Base-by-base conservation (phyloP, 2,113 vertebrate genomes). In the Microcebus jonahi region DNA sequence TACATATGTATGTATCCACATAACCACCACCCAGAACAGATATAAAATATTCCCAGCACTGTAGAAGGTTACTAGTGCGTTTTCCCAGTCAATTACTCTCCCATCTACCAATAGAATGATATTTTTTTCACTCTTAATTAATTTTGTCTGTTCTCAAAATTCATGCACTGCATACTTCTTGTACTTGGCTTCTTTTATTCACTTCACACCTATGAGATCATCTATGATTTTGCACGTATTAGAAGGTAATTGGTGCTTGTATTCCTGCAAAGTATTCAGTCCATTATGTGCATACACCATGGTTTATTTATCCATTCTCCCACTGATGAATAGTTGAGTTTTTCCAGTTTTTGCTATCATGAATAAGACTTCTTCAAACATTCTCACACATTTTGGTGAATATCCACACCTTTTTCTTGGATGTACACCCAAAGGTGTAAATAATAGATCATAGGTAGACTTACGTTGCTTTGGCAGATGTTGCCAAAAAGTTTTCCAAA, bases 101-200 rank as follows among this genome's bases (percentile, higher is more conserved):
- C 20, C 8, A 8, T 34, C 31, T 15, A 92, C 27, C 39, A 75
- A 7, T 0, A 6, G 36, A 75, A 75, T 15, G 20, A 29, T 34
- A 39, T 65, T 67, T 65, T 65, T 70, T 63, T 20, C 3, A 12
- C 11, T 85, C 4, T 81, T 31, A 27, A 0, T 61, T 63, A 31
- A n/a, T 76, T 76, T 84, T 42, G 48, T 85, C 55, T 92, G n/a
- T 67, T 88, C 87, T 77, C 77, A n/a, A 92, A 73, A 94, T 76
- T 88, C 55, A 39, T 36, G 18, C 29, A 39, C 29, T 31, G 5
- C 13, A 31, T 53, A 48, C 21, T 70, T 77, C 63, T 27, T 8
- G 4, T 39, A 15, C 5, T 85, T 89, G 13, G 6, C 21, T 80
- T 92, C 45, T 80, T 89, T 59, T 70, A 45, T 23, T 65, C 34